phyloP scores from a whole-genome alignment of 2,797 vertebrate species.

The Triplophysa bombifrons region DNA sequence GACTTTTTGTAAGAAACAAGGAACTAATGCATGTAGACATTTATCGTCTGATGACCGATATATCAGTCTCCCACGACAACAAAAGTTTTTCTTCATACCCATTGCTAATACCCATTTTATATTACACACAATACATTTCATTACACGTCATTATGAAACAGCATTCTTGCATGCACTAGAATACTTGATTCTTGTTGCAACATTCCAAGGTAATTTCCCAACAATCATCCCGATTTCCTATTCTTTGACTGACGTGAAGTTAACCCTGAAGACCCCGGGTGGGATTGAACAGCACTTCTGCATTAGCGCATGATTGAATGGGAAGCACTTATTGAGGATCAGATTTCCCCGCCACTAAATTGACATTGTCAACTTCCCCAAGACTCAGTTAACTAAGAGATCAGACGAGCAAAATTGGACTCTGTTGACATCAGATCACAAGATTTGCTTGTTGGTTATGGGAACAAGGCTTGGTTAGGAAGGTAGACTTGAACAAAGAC shows the following conservation, averaged over 20 bases:
- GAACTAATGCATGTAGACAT: no score
- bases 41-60: no score
- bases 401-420: conserved; percentile 13
- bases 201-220: no score
- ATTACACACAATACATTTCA: no score
- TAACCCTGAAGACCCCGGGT: conserved; percentile 11
- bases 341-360: conserved; percentile 29
- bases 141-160: no score
- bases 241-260: conserved; percentile 6
- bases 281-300: conserved; percentile 31
- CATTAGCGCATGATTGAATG: conserved; percentile 53
- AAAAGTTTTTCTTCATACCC: no score
- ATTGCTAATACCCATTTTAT: no score
- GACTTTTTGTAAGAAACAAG: no score
- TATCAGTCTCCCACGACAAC: no score
- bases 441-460: background rate
- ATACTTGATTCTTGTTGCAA: no score
- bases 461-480: background rate
- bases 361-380: conserved; percentile 8
- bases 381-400: conserved; percentile 6
- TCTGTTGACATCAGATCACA: conserved; percentile 6
- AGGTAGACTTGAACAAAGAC: background rate
- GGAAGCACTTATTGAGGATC: conserved; percentile 40
- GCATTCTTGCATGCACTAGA: no score
- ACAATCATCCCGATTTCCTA: no score